Conservation (phyloP, 2,888 invertebrate genomes). For the Physocephala rufipes region DNA sequence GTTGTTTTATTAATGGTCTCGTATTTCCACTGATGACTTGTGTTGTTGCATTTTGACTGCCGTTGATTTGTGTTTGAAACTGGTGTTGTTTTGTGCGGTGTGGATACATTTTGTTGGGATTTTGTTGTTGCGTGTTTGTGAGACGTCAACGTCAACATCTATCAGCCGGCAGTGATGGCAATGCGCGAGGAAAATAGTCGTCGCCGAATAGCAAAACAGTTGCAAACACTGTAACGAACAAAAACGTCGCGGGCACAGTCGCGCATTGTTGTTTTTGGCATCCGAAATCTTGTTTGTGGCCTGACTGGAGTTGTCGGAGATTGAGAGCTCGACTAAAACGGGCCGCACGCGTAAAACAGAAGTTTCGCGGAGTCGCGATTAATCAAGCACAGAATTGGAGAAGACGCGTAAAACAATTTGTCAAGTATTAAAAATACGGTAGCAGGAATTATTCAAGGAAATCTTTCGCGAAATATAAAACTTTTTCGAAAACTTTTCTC, state of each 20-base stretch:
- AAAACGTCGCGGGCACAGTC: conserved; percentile 61
- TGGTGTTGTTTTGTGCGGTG: conserved; percentile 33
- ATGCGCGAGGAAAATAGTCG: conserved; percentile 46
- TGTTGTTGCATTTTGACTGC: conserved; percentile 22
- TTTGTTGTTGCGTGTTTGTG: conserved; percentile 33
- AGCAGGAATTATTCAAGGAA: background rate
- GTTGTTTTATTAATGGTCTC: background rate
- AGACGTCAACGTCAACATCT: conserved; percentile 34
- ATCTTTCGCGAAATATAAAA: background rate
- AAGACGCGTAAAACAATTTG: background rate
- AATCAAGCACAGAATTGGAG: background rate
- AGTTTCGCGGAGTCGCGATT: conserved; percentile 9
- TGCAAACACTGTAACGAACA: conserved; percentile 64
- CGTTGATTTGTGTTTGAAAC: conserved; percentile 33
- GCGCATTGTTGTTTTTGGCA: conserved; percentile 52
- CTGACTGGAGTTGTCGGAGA: background rate
- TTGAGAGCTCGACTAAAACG: conserved; percentile 11
- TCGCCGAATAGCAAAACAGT: conserved; percentile 57
- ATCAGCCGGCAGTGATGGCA: conserved; percentile 52
- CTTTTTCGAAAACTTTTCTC: no score
- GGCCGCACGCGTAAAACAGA: conserved; percentile 26
- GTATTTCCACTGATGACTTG: conserved; percentile 36
- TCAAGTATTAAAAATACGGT: background rate
- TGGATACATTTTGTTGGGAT: conserved; percentile 28
- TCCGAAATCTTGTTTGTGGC: conserved; percentile 16